Conservation (phyloP, 2,797 vertebrate genomes). For the Tenualosa thibaudeaui region DNA sequence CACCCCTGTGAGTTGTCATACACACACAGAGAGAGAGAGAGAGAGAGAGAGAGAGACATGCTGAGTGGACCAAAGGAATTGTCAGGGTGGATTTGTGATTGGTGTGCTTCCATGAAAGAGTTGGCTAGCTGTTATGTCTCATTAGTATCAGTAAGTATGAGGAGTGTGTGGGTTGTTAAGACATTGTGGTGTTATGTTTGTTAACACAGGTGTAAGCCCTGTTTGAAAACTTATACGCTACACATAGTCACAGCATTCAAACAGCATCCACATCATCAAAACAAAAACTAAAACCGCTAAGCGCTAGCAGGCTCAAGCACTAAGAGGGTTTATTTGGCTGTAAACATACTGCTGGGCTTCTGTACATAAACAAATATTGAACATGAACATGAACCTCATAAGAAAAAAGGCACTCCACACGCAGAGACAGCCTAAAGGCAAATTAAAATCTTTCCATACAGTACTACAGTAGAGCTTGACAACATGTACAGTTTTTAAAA, state of each 20-base stretch:
- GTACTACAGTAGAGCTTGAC: not conserved
- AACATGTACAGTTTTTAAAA: not conserved
- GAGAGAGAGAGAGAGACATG: not conserved
- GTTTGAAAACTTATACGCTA: not conserved
- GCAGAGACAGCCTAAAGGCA: too few relatives aligned
- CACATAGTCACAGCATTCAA: not conserved
- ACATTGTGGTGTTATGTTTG: constrained; percentile 1
- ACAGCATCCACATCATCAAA: not conserved
- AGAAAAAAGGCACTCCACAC: too few relatives aligned
- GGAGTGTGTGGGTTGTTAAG: not conserved
- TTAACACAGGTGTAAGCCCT: not conserved
- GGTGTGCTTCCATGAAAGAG: not conserved
- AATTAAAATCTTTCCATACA: too few relatives aligned
- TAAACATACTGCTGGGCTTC: too few relatives aligned
- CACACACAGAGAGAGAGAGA: not conserved
- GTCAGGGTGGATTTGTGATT: constrained; percentile 3
- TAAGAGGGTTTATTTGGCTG: too few relatives aligned
- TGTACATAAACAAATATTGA: too few relatives aligned
- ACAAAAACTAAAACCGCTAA: not conserved
- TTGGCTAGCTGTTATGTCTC: not conserved
- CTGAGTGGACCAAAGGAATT: not conserved
- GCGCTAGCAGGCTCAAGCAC: too few relatives aligned
- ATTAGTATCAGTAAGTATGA: not conserved
- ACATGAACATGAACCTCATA: too few relatives aligned
- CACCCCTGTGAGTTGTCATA: not conserved